These are phyloP conservation scores for Lithobates pipiens DNA, from an alignment of 2,797 vertebrate species.

Conservation along the genomic window DNA sequence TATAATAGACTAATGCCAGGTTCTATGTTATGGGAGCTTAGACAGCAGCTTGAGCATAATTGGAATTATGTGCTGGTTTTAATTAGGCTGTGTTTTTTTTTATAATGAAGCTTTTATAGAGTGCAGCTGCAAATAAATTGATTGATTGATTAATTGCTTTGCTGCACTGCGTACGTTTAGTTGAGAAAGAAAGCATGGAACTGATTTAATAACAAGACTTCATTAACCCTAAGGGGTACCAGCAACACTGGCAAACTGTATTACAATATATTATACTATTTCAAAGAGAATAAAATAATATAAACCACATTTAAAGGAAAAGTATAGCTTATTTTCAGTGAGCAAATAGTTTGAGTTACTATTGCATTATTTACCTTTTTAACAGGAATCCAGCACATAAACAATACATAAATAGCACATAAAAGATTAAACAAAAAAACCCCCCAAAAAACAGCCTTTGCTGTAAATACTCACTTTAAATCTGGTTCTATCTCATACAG, in stretches of 20 bases:
- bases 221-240: constrained; percentile 9
- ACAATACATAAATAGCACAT: no score
- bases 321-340: no score
- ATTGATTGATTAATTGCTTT: constrained; percentile 60
- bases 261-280: not conserved
- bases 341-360: no score
- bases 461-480: no score
- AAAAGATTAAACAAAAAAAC: no score
- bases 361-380: no score
- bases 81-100: constrained; percentile 50
- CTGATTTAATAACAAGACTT: not conserved
- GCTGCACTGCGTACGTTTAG: constrained; percentile 39
- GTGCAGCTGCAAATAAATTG: constrained; percentile 58
- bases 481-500: no score
- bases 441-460: no score
- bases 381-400: no score
- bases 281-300: not conserved
- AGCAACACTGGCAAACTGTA: not conserved
- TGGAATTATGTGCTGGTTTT: constrained; percentile 52
- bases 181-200: constrained; percentile 7
- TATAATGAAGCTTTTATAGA: constrained; percentile 49
- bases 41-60: constrained; percentile 50
- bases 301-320: no score
- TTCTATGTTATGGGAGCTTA: constrained; percentile 52
- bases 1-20: constrained; percentile 35